Evolutionary conservation across 2,113 vertebrate species (phyloP), one percentile per base, ranked within the genome.

Genomic region (Tragelaphus imberbis): DNA sequence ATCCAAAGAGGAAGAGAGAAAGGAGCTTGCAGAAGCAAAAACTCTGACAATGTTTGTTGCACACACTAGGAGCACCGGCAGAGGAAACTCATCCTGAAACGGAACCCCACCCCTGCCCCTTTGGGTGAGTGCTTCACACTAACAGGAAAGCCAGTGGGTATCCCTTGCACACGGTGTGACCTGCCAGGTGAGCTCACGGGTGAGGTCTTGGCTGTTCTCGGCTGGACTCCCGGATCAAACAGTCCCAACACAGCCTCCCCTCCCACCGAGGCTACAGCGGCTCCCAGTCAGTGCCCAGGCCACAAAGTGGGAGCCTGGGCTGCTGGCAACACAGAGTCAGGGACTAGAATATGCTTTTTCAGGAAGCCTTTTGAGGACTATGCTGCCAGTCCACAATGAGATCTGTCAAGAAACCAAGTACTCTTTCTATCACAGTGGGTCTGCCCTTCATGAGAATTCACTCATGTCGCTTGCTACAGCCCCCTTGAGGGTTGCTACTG

Each of bases 31-130:
- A 25, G 63, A 44, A 17, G 84, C 56, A 16, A 58, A 79, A 17
- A 16, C 61, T 25, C 75, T 33, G 58, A 6, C 58, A 6, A 14
- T 0, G 2, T 15, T 5, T 2, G 11, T 0, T 25, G 25, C 3
- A 4, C 0, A 0, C 14, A 19, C 40, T 17, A 40, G 44, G 59
- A 75, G 91, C 21, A 0, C 11, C 9, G 2, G 47, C 40, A 17
- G 33, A 33, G 25, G 7, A 9, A 33, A 19, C 23, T 3, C 3
- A 12, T 4, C 81, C 10, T 44, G 21, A 27, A 81, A 33, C 0
- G 1, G 58, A 85, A 56, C 17, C 13, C 1, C 40, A 0, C 2
- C 1, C 6, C 7, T 0, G 25, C 30, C 30, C 56, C 68, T 10
- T 49, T 2, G 36, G 58, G 23, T 14, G 81, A 44, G 6, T 3